Conservation (phyloP, 2,797 vertebrate species). For the Sparidentex hasta region DNA sequence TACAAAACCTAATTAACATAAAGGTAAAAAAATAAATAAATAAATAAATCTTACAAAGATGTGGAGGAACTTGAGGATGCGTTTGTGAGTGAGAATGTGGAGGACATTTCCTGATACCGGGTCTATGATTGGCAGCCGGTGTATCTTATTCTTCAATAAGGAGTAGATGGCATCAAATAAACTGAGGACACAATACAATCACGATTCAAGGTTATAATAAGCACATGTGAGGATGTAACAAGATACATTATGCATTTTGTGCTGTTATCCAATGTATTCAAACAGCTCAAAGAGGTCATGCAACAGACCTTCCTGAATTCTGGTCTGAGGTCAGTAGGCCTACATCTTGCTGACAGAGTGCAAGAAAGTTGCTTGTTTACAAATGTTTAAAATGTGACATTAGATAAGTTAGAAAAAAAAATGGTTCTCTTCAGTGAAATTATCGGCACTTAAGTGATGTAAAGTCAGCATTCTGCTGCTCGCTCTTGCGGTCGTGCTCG, state of each 20-base stretch:
- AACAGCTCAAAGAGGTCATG: too few species aligned
- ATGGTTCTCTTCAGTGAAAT: too few species aligned
- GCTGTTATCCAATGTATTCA: background rate
- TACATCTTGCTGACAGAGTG: too few species aligned
- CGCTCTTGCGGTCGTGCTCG: too few species aligned
- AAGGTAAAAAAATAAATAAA: background rate
- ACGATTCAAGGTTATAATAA: background rate
- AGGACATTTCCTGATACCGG: slow-evolving; percentile 97
- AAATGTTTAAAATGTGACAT: too few species aligned
- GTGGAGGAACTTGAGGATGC: slow-evolving; percentile 99
- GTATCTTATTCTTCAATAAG: slow-evolving; percentile 98
- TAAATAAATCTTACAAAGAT: slow-evolving; percentile 93
- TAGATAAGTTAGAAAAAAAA: too few species aligned
- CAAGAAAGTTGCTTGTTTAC: too few species aligned
- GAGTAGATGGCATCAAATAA: slow-evolving; percentile 98
- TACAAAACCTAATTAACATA: background rate
- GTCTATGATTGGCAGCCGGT: slow-evolving; percentile 97
- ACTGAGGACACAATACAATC: slow-evolving; percentile 79
- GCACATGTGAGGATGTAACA: background rate
- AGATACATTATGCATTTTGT: background rate
- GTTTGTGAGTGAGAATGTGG: slow-evolving; percentile 99
- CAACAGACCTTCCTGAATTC: too few species aligned
- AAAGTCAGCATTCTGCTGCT: too few species aligned
- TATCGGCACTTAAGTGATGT: too few species aligned
- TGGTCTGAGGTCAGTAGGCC: too few species aligned